phyloP scores from a whole-genome alignment of 2,797 vertebrate genomes.

The Neostethus bicornis region DNA sequence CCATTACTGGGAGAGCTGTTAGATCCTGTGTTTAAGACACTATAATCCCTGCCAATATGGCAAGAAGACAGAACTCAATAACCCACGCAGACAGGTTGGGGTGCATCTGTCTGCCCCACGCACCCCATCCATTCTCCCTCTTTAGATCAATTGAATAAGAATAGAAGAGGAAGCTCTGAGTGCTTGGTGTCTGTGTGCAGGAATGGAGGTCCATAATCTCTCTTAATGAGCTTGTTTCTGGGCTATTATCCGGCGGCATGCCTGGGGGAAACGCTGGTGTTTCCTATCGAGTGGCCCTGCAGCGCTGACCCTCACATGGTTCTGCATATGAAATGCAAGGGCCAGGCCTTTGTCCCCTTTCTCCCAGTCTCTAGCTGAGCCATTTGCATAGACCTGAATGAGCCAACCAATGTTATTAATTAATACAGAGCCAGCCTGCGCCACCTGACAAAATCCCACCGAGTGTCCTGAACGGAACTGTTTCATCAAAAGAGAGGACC shows the following conservation, averaged over 20 bases:
- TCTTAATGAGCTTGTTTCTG: conserved; percentile 84
- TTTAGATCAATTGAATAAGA: conserved; percentile 74
- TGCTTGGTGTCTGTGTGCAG: conserved; percentile 73
- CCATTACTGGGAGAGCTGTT: conserved; percentile 61
- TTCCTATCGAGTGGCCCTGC: conserved; percentile 78
- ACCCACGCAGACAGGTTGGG: conserved; percentile 66
- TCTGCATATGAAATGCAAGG: conserved; percentile 83
- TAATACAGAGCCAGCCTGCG: conserved; percentile 79
- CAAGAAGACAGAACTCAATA: conserved; percentile 62
- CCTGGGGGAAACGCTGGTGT: conserved; percentile 72
- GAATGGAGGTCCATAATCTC: conserved; percentile 79
- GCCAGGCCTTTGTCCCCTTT: conserved; percentile 77
- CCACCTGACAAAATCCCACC: conserved; percentile 78
- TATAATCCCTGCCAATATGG: conserved; percentile 71
- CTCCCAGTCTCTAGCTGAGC: conserved; percentile 71
- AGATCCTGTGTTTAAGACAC: conserved; percentile 33
- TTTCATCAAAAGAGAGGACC: conserved; percentile 79
- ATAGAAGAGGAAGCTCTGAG: conserved; percentile 73
- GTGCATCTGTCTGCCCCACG: conserved; percentile 71
- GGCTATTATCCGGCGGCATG: conserved; percentile 72
- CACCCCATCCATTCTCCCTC: conserved; percentile 69
- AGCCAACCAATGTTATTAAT: conserved; percentile 81
- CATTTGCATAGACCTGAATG: conserved; percentile 82
- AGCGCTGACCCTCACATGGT: conserved; percentile 75
- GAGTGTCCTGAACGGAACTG: conserved; percentile 78